Base-by-base conservation (phyloP, 2,113 vertebrate species). In the Vulpes lagopus region DNA sequence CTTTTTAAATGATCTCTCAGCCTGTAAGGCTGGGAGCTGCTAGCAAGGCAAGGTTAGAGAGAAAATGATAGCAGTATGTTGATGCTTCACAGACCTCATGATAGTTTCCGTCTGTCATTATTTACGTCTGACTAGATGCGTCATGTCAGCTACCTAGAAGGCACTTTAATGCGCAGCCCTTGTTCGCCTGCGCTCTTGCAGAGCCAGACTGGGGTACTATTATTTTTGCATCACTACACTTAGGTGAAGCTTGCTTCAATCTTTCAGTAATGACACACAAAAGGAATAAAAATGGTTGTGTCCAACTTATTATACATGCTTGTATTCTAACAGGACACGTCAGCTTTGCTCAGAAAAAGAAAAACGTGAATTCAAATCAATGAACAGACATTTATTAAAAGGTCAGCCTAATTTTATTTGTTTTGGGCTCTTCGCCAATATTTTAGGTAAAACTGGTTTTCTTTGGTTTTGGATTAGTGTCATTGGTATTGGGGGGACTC, bases 51-150 rank as follows among this genome's bases (percentile, higher is more conserved):
- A 99, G 99, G 99, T 99, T 99, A 99, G 99, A 99, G 99, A 99
- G 99, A 99, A 99, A 99, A 99, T 99, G 99, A 99, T 99, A 99
- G 99, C 99, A 99, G 99, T 99, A 99, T 98, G 98, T 99, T 99
- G 99, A 99, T 99, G 99, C 99, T 99, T 99, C 99, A 99, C 99
- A 99, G 99, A 99, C 99, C 99, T 99, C 99, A 99, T 99, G 99
- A 99, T 99, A 99, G 99, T 99, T 99, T 99, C 99, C 99, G 99
- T 99, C 99, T 99, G 99, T 99, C 99, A 99, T 99, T 99, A 99
- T 99, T 99, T 99, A 99, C 99, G 98, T 99, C 99, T 99, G 99
- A 99, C 99, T 99, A 99, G 99, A 99, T 99, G 99, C 99, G 99
- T 99, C 99, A 99, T 99, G 99, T 99, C 99, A 99, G 99, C 98